These are phyloP conservation scores for Eustalomyia histrio DNA, from an alignment of 2,888 invertebrate species.

Conservation along the genomic window DNA sequence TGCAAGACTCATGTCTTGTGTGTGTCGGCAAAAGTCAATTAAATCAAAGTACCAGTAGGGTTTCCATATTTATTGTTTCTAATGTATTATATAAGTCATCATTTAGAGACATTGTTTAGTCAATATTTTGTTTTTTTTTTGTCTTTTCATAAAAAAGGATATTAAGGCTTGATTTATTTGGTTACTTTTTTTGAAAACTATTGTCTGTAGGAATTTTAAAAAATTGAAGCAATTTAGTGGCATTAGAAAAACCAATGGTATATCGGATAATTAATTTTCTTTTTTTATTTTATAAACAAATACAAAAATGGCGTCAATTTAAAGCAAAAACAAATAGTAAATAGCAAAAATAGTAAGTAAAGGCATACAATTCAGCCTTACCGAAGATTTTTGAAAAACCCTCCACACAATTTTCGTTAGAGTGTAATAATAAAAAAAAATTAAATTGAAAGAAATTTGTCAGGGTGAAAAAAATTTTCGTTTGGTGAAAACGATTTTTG, in stretches of 20 bases:
- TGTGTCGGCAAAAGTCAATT: slow-evolving; percentile 36
- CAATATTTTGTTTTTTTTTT: slow-evolving; percentile 5
- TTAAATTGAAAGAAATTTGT: too few relatives aligned
- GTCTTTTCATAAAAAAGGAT: not conserved
- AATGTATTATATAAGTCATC: slow-evolving; percentile 22
- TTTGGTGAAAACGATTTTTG: too few relatives aligned
- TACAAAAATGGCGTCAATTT: slow-evolving; percentile 15
- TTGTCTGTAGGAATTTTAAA: slow-evolving; percentile 24
- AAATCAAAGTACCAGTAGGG: slow-evolving; percentile 57
- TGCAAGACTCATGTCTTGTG: too few relatives aligned
- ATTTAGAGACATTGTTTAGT: slow-evolving; percentile 17
- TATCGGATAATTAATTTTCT: not conserved
- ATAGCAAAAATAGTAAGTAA: too few relatives aligned
- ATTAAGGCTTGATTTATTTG: slow-evolving; percentile 43
- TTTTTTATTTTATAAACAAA: not conserved
- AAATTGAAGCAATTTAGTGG: slow-evolving; percentile 26
- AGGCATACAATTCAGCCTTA: too few relatives aligned
- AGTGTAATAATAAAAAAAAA: too few relatives aligned
- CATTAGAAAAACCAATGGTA: slow-evolving; percentile 20
- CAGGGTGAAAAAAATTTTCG: too few relatives aligned
- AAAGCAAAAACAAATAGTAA: not conserved
- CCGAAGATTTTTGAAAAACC: too few relatives aligned
- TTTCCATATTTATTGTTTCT: slow-evolving; percentile 42
- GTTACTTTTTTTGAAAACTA: not conserved
- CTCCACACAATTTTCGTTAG: too few relatives aligned